phyloP scores from a whole-genome alignment of 2,888 invertebrate species.

The Nephrotoma guestfalica region DNA sequence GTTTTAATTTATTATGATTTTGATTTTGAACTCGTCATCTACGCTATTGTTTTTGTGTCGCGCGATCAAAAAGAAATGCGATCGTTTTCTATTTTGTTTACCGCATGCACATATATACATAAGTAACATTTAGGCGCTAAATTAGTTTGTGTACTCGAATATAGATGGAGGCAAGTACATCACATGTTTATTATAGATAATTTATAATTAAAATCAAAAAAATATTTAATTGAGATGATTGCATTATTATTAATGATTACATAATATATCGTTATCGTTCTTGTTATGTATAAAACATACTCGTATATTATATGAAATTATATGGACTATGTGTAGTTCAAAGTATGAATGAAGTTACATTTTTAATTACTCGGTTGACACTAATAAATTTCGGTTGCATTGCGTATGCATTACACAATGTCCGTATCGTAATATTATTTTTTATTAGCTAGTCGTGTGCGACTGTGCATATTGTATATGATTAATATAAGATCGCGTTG shows the following conservation, averaged over 20 bases:
- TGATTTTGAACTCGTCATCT: not conserved
- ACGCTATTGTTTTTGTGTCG: not conserved
- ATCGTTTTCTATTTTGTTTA: not conserved
- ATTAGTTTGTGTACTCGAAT: not conserved
- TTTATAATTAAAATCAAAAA: not conserved
- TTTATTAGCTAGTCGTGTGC: not conserved
- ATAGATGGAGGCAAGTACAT: not conserved
- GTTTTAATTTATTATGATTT: not conserved
- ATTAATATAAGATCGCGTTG: too few relatives aligned
- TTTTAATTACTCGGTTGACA: not conserved
- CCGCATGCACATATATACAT: not conserved
- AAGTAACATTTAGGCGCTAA: not conserved
- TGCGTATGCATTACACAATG: not conserved
- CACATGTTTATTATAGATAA: not conserved
- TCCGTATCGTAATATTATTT: not conserved
- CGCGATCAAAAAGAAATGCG: too few relatives aligned
- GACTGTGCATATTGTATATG: too few relatives aligned
- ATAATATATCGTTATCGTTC: not conserved
- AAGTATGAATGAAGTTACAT: not conserved
- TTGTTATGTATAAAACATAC: not conserved
- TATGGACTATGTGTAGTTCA: not conserved
- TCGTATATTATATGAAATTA: too few relatives aligned
- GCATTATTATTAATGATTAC: not conserved
- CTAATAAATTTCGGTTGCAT: not conserved
- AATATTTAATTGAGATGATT: not conserved